Base-by-base conservation (phyloP, 2,888 invertebrate genomes). In the Apodemia zela region DNA sequence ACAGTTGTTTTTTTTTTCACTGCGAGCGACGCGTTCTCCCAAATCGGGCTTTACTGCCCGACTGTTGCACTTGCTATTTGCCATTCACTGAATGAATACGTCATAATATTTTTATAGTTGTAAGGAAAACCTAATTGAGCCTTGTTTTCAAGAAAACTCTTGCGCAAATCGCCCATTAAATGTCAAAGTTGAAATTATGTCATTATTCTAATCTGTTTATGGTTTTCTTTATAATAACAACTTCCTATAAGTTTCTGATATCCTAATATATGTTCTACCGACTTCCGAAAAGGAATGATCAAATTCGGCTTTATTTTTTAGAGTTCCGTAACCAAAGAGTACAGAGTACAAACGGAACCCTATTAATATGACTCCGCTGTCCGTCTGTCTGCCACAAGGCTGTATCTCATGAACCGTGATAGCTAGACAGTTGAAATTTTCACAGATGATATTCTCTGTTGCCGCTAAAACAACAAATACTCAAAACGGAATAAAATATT, bases 71-170 rank as follows among this genome's bases (percentile, higher is more conserved):
- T 54, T 25, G 25, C 54, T 18, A 15, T 54, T 54, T 54, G 25
- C 54, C 54, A 54, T 54, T 54, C 54, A 54, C 54, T 54, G 25
- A 54, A 21, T 51, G 45, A 13, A 51, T 51, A 51, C 51, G 51
- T 54, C 51, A 54, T 25, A 54, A 54, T 54, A 54, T 54, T 54
- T 54, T 54, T 54, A 54, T 54, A 54, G 25, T 25, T 54, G 51
- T 54, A 54, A 21, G 51, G 51, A 54, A 54, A 54, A 21, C 51
- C 51, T 54, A 54, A 54, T 54, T 54, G 51, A 54, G 51, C 25
- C 51, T 54, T 54, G 51, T 54, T 54, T 54, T 54, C 51, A 54
- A 54, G 51, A 54, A 54, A 54, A 54, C 51, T 54, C 51, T 54
- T 54, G 51, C 51, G 51, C 21, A 54, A 54, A 54, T 54, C 15